A percentile compares a stretch with the other conserved stretches of the same genome.
phyloP scores from a whole-genome alignment of 2,797 vertebrate genomes.

The Poecile montanus region DNA sequence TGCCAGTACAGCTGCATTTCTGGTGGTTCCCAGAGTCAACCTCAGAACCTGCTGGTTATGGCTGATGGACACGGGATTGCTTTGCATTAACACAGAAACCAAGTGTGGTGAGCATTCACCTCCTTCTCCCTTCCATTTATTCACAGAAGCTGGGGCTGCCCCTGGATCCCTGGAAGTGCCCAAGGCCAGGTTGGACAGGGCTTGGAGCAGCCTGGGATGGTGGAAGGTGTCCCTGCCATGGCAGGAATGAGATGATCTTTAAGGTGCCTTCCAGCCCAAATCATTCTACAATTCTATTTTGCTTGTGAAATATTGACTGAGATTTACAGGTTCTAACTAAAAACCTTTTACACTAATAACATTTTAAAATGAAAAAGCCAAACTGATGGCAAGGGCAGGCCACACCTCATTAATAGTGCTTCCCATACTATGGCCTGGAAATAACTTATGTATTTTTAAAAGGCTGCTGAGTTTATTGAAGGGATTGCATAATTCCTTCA shows the following conservation, averaged over 20 bases:
- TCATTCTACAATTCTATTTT: background rate
- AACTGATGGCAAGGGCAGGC: background rate
- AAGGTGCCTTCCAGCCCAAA: background rate
- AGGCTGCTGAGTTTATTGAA: background rate
- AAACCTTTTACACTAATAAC: background rate
- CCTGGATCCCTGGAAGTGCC: background rate
- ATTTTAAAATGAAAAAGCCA: background rate
- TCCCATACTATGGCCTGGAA: background rate
- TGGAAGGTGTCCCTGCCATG: background rate
- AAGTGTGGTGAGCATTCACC: background rate
- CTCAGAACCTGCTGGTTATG: background rate
- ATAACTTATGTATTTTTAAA: slow-evolving; percentile 26
- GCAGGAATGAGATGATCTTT: background rate
- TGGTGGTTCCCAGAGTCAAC: background rate
- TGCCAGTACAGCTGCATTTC: background rate
- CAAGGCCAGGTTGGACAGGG: fast-evolving
- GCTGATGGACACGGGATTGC: fast-evolving
- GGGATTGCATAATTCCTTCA: slow-evolving; percentile 38
- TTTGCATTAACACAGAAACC: background rate
- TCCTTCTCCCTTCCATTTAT: background rate
- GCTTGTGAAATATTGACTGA: background rate
- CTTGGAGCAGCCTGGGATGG: no score
- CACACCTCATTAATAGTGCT: background rate
- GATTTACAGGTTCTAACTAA: background rate
- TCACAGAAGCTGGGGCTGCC: background rate